phyloP scores from a whole-genome alignment of 1,140 invertebrate species.

The Drosophila setifemur region DNA sequence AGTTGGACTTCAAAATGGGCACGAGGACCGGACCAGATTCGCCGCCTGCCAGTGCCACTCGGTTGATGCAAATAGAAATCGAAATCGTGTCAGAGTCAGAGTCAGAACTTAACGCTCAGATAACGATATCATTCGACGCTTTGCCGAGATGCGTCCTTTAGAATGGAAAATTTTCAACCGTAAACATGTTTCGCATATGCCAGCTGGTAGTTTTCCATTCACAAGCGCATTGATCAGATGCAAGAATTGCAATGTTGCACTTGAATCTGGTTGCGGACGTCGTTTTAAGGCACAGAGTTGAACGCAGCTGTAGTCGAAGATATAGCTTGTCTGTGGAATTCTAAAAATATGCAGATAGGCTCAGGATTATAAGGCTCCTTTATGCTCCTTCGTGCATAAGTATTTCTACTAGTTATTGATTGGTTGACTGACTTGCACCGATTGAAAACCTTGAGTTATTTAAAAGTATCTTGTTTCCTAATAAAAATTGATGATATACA shows the following conservation, averaged over 20 bases:
- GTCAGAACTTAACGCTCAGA: conserved; percentile 46
- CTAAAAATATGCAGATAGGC: too few species aligned
- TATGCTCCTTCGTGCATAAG: too few species aligned
- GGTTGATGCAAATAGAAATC: conserved; percentile 49
- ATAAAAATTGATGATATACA: too few species aligned
- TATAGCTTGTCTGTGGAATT: too few species aligned
- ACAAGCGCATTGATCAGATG: conserved; percentile 19
- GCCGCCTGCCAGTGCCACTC: conserved; percentile 7
- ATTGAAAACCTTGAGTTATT: too few species aligned
- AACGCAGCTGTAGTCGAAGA: too few species aligned
- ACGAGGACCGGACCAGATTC: conserved; percentile 42
- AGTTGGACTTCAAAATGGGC: conserved; percentile 34
- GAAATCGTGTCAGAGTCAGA: conserved; percentile 67
- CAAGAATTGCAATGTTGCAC: conserved; percentile 67
- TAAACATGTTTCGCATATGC: conserved; percentile 50
- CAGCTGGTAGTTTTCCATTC: conserved; percentile 59
- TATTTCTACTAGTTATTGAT: too few species aligned
- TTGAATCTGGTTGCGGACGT: conserved; percentile 49
- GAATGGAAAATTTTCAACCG: conserved; percentile 61
- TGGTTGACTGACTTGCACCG: too few species aligned
- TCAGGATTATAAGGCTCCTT: too few species aligned
- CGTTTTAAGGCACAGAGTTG: conserved; percentile 10
- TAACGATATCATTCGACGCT: conserved; percentile 29
- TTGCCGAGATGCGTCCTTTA: conserved; percentile 38
- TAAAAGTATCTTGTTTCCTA: too few species aligned